phyloP scores from a whole-genome alignment of 2,113 vertebrate genomes.

The Dromas ardeola region DNA sequence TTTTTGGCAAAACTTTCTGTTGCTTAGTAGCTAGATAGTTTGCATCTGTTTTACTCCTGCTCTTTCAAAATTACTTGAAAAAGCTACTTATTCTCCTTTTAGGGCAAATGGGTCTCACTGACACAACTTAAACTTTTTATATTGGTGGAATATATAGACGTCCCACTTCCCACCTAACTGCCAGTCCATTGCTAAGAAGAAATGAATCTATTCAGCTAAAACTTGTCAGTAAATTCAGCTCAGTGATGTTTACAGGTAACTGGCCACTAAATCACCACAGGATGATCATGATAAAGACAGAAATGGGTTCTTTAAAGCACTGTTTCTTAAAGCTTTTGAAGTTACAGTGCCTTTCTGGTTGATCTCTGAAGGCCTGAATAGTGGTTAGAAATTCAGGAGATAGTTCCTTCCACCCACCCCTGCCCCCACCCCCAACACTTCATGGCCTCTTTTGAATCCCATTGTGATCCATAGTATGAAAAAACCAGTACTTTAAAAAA shows the following conservation, averaged over 20 bases:
- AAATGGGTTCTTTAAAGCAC: background rate
- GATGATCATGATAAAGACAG: background rate
- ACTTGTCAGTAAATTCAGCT: background rate
- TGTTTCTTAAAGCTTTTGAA: background rate
- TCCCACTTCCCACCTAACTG: background rate
- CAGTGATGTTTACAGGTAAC: background rate
- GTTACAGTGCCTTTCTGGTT: background rate
- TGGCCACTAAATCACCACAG: background rate
- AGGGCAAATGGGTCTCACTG: background rate
- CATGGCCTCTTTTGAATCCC: background rate
- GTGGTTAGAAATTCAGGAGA: background rate
- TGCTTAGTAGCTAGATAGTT: constrained; percentile 32
- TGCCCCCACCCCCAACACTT: background rate
- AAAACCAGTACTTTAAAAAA: background rate
- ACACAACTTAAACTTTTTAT: background rate
- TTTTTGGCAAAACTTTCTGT: background rate
- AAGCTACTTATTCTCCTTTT: background rate
- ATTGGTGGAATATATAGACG: background rate
- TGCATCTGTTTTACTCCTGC: background rate
- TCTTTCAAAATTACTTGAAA: background rate
- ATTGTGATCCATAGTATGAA: background rate
- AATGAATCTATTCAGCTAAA: background rate
- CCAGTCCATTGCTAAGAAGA: background rate
- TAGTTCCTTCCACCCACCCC: too few relatives aligned
- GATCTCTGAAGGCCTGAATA: background rate